phyloP scores from a whole-genome alignment of 2,888 invertebrate species.

The Aethes cnicana region DNA sequence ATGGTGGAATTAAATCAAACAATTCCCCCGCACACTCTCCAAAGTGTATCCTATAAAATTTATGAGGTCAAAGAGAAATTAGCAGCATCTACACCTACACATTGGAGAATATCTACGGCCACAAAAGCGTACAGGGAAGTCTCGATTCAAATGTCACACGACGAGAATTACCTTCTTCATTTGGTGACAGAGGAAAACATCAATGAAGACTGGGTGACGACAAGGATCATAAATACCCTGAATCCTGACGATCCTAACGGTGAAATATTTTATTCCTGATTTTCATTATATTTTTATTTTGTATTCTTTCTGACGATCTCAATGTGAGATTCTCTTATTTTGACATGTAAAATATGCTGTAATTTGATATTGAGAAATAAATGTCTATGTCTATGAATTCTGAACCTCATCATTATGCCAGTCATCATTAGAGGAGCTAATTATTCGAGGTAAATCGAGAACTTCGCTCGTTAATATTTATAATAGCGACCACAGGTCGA shows the following conservation, averaged over 20 bases:
- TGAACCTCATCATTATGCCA: slow-evolving; percentile 58
- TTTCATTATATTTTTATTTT: no score
- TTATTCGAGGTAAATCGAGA: slow-evolving; percentile 53
- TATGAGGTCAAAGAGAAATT: no score
- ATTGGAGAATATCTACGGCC: slow-evolving; percentile 57
- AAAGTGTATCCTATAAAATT: no score
- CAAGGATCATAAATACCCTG: slow-evolving; percentile 54
- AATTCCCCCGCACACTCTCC: no score
- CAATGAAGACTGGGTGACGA: slow-evolving; percentile 60
- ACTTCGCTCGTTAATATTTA: slow-evolving; percentile 24
- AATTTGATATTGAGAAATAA: no score
- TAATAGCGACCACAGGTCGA: slow-evolving; percentile 6
- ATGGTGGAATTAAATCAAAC: no score
- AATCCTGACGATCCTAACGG: no score
- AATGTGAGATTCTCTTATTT: no score
- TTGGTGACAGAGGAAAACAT: slow-evolving; percentile 62
- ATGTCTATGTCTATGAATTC: no score
- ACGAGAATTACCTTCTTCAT: slow-evolving; percentile 59
- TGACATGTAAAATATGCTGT: no score
- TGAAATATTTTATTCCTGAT: no score
- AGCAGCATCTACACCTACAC: slow-evolving; percentile 60
- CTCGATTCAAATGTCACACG: slow-evolving; percentile 51
- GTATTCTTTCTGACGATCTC: no score
- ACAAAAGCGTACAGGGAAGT: slow-evolving; percentile 48
- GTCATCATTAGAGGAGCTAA: slow-evolving; percentile 57